Evolutionary conservation across 2,888 invertebrate species (phyloP).

Genomic region (Ormia ochracea): DNA sequence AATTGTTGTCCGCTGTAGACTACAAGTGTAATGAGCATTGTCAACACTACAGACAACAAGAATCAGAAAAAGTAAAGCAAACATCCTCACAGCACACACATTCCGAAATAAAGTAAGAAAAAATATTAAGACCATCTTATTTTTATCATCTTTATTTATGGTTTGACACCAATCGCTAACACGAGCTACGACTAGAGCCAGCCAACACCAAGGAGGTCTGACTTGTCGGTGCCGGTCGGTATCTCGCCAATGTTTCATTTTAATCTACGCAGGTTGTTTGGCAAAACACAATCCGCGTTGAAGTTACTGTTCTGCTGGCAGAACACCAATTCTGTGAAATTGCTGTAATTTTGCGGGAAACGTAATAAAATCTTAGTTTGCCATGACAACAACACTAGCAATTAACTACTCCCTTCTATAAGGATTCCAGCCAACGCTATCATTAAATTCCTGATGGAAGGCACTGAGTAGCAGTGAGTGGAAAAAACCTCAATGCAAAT

Average conservation of each 20-base stretch:
- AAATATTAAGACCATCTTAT: conserved; percentile 16
- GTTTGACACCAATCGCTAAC: conserved; percentile 33
- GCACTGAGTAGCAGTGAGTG: conserved; percentile 58
- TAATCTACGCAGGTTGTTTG: neutral
- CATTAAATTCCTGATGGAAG: conserved; percentile 28
- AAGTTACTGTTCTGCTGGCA: neutral
- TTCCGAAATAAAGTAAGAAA: neutral
- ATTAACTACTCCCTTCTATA: neutral
- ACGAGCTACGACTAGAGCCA: neutral
- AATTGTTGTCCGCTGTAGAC: neutral
- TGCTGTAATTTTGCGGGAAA: conserved; percentile 53
- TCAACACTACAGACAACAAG: conserved; percentile 43
- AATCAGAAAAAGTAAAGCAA: conserved; percentile 24
- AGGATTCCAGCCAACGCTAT: conserved; percentile 22
- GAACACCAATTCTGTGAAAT: conserved; percentile 52
- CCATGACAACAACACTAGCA: conserved; percentile 16
- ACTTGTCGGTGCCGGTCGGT: neutral
- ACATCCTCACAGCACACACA: conserved; percentile 49
- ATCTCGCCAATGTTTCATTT: neutral
- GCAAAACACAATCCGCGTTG: neutral
- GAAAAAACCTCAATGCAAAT: conserved; percentile 71
- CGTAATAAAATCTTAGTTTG: conserved; percentile 50
- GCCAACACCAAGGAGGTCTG: conserved; percentile 30
- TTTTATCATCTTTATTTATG: conserved; percentile 41
- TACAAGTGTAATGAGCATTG: conserved; percentile 48